Percentiles rank a stretch among this genome's conserved stretches.
These are phyloP conservation scores for Calyptommatus sinebrachiatus DNA, from an alignment of 2,113 vertebrate species.

Conservation along the genomic window DNA sequence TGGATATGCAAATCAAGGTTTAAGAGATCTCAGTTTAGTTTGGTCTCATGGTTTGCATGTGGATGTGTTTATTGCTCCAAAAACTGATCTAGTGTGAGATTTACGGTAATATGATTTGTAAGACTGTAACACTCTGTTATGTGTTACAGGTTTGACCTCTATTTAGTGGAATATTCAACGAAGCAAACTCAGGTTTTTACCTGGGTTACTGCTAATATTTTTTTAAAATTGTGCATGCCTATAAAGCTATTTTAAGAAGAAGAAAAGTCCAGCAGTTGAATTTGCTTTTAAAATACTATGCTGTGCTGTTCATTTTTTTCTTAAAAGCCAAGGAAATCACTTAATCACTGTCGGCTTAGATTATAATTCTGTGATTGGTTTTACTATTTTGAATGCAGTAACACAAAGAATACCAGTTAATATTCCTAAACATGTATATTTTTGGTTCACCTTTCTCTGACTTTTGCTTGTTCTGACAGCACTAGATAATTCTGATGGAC, in stretches of 20 bases:
- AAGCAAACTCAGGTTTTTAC: neutral
- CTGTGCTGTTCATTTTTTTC: neutral
- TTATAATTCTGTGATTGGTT: constrained; percentile 19
- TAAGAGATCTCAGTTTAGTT: neutral
- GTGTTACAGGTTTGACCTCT: neutral
- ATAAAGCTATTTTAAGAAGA: neutral
- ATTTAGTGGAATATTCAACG: neutral
- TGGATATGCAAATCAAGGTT: neutral
- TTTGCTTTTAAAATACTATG: neutral
- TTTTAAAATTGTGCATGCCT: constrained; percentile 6
- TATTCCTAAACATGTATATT: constrained; percentile 42
- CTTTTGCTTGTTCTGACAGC: neutral
- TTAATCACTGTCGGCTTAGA: neutral
- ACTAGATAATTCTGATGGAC: constrained; percentile 25
- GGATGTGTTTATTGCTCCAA: neutral
- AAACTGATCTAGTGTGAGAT: neutral
- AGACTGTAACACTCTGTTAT: neutral
- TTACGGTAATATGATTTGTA: neutral
- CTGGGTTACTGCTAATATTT: neutral
- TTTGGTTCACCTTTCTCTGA: neutral
- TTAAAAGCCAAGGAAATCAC: constrained; percentile 18
- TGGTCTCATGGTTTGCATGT: neutral
- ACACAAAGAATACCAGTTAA: constrained; percentile 74
- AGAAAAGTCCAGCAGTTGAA: neutral
- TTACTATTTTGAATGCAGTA: constrained; percentile 66